These are phyloP conservation scores for Corydoras maculifer DNA, from an alignment of 2,113 vertebrate species.

Conservation along the genomic window DNA sequence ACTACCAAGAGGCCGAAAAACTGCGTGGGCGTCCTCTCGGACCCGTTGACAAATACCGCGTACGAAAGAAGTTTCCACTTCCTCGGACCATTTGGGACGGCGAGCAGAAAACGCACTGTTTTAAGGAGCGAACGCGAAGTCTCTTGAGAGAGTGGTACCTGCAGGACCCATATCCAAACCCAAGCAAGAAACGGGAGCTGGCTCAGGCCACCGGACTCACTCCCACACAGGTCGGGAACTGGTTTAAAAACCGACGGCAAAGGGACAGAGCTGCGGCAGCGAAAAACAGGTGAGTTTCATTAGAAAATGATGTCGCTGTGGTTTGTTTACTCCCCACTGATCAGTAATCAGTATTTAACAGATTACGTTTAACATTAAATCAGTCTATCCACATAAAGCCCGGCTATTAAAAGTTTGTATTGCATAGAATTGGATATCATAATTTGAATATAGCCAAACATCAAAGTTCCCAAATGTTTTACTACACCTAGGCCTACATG, in stretches of 20 bases:
- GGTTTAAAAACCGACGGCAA: constrained; percentile 99
- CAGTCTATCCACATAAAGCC: too few relatives aligned
- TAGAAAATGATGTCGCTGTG: too few relatives aligned
- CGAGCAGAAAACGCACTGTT: constrained; percentile 99
- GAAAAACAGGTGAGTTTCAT: constrained; percentile 91
- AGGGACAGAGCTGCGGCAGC: constrained; percentile 97
- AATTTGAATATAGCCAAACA: too few relatives aligned
- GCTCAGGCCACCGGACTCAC: constrained; percentile 99
- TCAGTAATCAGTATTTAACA: too few relatives aligned
- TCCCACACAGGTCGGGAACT: constrained; percentile 98
- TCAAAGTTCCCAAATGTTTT: too few relatives aligned
- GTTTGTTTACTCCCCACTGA: too few relatives aligned
- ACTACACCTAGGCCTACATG: too few relatives aligned
- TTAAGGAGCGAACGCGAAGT: constrained; percentile 98
- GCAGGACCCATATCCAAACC: constrained; percentile 99
- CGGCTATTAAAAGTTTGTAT: too few relatives aligned
- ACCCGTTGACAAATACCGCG: constrained; percentile 98
- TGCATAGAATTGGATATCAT: too few relatives aligned
- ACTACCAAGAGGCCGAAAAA: constrained; percentile 99
- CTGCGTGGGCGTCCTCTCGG: constrained; percentile 94
- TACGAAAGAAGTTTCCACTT: constrained; percentile 99
- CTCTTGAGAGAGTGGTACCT: constrained; percentile 99
- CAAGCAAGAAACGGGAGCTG: constrained; percentile 99
- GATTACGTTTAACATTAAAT: too few relatives aligned
- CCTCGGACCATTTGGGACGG: constrained; percentile 99